Evolutionary conservation across 2,797 vertebrate genomes (phyloP).

Genomic region (Artibeus jamaicensis): DNA sequence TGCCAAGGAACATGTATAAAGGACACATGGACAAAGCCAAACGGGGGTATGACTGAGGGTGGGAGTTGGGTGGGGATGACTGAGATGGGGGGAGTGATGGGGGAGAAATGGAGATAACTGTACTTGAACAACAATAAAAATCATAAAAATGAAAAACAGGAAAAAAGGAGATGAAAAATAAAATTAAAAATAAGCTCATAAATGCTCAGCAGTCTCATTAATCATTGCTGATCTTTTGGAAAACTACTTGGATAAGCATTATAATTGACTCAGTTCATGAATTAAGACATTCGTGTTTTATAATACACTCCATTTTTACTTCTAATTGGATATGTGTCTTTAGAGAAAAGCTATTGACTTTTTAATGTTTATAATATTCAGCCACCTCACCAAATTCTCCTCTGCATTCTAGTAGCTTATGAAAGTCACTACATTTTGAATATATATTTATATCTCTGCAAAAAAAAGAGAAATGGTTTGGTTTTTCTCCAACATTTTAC

Average conservation of each 20-base stretch:
- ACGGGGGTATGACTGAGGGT: too few relatives aligned
- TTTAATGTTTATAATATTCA: neutral
- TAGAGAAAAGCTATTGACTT: neutral
- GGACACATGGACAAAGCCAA: too few relatives aligned
- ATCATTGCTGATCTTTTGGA: neutral
- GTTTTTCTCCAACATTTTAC: neutral
- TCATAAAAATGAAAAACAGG: too few relatives aligned
- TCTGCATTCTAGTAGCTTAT: neutral
- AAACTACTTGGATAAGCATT: neutral
- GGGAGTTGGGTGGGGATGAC: too few relatives aligned
- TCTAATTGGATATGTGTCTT: neutral
- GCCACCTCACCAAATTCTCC: neutral
- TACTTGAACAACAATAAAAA: too few relatives aligned
- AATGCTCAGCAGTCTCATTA: neutral
- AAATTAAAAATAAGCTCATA: neutral
- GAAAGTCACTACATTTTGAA: neutral
- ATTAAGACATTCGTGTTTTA: conserved; percentile 10
- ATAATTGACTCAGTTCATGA: neutral
- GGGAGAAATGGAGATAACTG: too few relatives aligned
- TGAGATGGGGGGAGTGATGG: too few relatives aligned
- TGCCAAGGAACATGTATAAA: too few relatives aligned
- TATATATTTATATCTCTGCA: neutral
- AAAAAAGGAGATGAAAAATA: neutral
- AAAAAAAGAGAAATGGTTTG: neutral
- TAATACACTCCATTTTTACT: neutral